Percentiles rank a stretch among this genome's conserved stretches.
Evolutionary conservation across 2,888 invertebrate species (phyloP).

Genomic region (Oscheius onirici): DNA sequence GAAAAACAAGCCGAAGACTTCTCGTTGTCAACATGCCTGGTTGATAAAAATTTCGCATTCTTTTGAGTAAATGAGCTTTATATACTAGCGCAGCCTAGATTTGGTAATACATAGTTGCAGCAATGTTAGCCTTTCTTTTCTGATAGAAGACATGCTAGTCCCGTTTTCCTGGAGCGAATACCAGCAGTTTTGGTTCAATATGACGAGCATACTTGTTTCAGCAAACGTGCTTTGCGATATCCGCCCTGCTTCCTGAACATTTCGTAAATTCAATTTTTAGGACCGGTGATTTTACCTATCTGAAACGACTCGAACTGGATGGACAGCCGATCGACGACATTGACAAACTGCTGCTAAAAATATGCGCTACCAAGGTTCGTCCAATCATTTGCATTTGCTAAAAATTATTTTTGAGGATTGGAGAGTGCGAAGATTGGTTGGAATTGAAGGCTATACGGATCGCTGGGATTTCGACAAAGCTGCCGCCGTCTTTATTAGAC

Average conservation of each 20-base stretch:
- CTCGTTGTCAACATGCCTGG: no score
- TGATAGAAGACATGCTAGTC: no score
- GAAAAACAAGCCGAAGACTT: background rate
- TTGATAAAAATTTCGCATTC: no score
- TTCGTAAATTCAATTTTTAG: slow-evolving; percentile 35
- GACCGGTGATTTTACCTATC: slow-evolving; percentile 61
- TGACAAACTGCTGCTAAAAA: slow-evolving; percentile 51
- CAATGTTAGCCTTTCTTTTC: no score
- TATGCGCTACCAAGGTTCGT: slow-evolving; percentile 47
- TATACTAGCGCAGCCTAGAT: no score
- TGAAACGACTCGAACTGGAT: slow-evolving; percentile 51
- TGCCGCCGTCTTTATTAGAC: slow-evolving; percentile 51
- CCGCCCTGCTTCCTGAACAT: background rate
- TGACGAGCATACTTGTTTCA: no score
- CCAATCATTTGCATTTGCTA: background rate
- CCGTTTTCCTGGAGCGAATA: no score
- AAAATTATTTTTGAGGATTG: slow-evolving; percentile 41
- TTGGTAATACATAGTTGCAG: no score
- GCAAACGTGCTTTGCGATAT: no score
- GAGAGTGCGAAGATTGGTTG: slow-evolving; percentile 44
- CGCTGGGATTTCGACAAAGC: slow-evolving; percentile 66
- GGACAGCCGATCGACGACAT: slow-evolving; percentile 62
- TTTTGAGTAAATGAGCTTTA: no score
- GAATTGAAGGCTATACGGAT: slow-evolving; percentile 49
- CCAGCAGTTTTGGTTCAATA: no score